These are phyloP conservation scores for Eulemur rubriventer DNA, from an alignment of 2,797 vertebrate species.

Conservation along the genomic window DNA sequence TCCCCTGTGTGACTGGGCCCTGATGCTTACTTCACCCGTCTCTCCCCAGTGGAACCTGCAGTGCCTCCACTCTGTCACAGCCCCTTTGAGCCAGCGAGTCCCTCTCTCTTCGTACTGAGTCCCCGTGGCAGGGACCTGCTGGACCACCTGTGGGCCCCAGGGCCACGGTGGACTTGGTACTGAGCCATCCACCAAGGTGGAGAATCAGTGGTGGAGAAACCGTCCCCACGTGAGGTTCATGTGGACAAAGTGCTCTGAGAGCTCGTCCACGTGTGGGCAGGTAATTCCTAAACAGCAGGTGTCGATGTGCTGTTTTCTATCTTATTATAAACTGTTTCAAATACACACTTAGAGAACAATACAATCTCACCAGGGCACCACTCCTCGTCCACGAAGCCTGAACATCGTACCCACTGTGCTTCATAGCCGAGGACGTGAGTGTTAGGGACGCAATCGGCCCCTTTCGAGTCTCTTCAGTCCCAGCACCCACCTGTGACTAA, in stretches of 20 bases:
- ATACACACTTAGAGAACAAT: not conserved
- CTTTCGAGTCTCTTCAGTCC: not conserved
- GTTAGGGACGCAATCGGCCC: not conserved
- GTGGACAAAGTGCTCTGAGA: not conserved
- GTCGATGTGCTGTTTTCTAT: not conserved
- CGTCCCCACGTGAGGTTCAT: not conserved
- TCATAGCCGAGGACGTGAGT: not conserved
- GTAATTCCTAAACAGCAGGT: not conserved
- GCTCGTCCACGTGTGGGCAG: not conserved
- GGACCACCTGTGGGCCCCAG: not conserved
- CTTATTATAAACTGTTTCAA: not conserved
- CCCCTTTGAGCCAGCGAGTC: not conserved
- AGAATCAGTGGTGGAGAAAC: not conserved
- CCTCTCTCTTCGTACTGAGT: not conserved
- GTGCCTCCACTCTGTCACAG: not conserved
- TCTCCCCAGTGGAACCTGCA: too few relatives aligned
- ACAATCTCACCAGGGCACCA: accelerated
- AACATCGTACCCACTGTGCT: too few relatives aligned
- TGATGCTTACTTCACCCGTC: not conserved
- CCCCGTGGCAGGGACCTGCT: not conserved
- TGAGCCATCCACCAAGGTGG: not conserved
- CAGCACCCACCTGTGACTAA: too few relatives aligned
- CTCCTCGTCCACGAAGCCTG: not conserved
- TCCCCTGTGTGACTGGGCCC: not conserved
- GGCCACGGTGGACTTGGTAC: not conserved